These are phyloP conservation scores for Pollenia griseotomentosa DNA, from an alignment of 2,888 invertebrate species.

Conservation along the genomic window DNA sequence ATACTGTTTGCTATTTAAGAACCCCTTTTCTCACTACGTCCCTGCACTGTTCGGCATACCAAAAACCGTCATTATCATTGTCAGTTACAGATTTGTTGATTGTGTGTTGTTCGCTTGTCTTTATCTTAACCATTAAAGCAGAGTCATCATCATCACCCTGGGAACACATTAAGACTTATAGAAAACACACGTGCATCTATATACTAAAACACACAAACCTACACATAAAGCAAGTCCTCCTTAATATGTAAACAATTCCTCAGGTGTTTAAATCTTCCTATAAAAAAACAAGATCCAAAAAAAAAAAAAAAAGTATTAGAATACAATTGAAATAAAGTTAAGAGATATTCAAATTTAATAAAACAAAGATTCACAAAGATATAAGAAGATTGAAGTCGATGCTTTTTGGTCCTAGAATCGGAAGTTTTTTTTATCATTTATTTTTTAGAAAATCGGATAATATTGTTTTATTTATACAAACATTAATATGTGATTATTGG, in stretches of 20 bases:
- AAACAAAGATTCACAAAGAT: too few species aligned
- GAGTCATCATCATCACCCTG: constrained; percentile 67
- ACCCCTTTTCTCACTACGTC: constrained; percentile 14
- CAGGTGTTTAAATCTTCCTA: constrained; percentile 58
- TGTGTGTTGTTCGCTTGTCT: constrained; percentile 1
- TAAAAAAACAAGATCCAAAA: neutral
- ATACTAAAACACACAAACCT: neutral
- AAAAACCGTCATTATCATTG: constrained; percentile 23
- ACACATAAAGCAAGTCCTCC: constrained; percentile 39
- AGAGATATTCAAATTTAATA: too few species aligned
- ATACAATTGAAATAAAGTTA: too few species aligned
- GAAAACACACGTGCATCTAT: constrained; percentile 1
- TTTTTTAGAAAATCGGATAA: too few species aligned
- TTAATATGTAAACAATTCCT: constrained; percentile 50
- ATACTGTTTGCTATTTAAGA: neutral
- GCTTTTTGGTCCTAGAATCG: too few species aligned
- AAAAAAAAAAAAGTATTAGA: neutral
- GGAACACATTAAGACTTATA: constrained; percentile 53
- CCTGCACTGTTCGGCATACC: constrained; percentile 6
- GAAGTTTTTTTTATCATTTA: too few species aligned
- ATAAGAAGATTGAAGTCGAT: too few species aligned
- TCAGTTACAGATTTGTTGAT: constrained; percentile 27
- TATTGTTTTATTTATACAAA: too few species aligned
- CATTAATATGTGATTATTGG: too few species aligned
- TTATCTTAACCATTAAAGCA: constrained; percentile 44